Evolutionary conservation across 2,113 vertebrate species (phyloP), one percentile per base, ranked within the genome.

Genomic region (Nycticebus coucang): DNA sequence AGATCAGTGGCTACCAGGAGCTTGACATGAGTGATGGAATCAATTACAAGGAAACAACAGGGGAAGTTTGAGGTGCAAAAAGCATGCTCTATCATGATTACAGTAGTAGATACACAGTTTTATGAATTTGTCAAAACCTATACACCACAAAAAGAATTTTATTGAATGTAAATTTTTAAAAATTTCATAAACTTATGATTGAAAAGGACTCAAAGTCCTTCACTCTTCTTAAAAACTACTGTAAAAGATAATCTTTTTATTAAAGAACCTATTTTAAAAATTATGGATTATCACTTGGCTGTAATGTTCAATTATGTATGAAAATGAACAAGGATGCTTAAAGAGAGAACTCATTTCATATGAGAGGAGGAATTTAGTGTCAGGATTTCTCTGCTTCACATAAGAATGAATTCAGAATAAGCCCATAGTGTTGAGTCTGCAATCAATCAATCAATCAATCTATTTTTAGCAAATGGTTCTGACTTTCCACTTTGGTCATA

Each of bases 341-440:
- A 11, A 50, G 22, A 79, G 8, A 68, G 0, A 91, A 72, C 45
- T 35, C 10, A 57, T 74, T 72, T 87, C 12, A 79, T 28, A 37
- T 86, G 82, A 83, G 7, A 69, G 37, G 85, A 75, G 33, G 62
- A 82, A 45, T 74, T 60, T 4, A 13, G 4, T 18, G 72, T 83
- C 55, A 82, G 15, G 18, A 77, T 35, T 19, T 74, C 71, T 35
- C 1, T 45, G 30, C 8, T n/a, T 79, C 13, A n/a, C 41, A 68
- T 68, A 90, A 87, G 77, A 50, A 28, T 33, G 74, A 57, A 72
- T 62, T 96, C 41, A 41, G 90, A 91, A 66, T 62, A 78, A 18
- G 1, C 7, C 35, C 77, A 14, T 59, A 69, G 59, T 11, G 17
- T 13, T 64, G 50, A 53, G 18, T 90, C 64, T 69, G 22, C 69